Evolutionary conservation across 2,888 invertebrate genomes (phyloP).

Genomic region (Oscheius onirici): DNA sequence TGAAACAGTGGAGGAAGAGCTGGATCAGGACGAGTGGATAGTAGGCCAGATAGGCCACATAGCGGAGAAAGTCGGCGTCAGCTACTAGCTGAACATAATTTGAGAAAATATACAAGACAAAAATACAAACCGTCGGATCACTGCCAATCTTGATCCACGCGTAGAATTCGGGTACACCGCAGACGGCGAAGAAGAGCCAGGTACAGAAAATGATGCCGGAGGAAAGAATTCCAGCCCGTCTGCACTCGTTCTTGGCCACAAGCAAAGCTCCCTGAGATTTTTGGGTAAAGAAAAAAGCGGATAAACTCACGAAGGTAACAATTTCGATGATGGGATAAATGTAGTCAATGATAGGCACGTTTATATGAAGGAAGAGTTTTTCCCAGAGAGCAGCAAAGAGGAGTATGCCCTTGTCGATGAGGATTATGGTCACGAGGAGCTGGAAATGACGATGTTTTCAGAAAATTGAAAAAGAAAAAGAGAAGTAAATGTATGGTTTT

Average conservation of each 20-base stretch:
- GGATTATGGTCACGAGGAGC: conserved; percentile 46
- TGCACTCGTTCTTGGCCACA: conserved; percentile 74
- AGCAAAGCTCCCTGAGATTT: conserved; percentile 40
- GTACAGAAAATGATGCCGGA: conserved; percentile 90
- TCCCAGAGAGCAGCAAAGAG: conserved; percentile 60
- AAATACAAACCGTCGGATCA: conserved; percentile 48
- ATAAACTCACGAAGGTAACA: conserved; percentile 58
- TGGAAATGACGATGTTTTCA: conserved; percentile 38
- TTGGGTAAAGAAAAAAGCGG: too few relatives aligned
- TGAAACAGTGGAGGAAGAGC: conserved; percentile 61
- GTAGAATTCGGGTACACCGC: conserved; percentile 76
- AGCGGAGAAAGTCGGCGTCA: conserved; percentile 59
- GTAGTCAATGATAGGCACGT: conserved; percentile 57
- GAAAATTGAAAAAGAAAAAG: too few relatives aligned
- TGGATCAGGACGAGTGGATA: conserved; percentile 63
- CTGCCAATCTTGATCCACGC: conserved; percentile 63
- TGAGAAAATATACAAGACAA: neutral
- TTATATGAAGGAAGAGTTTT: conserved; percentile 42
- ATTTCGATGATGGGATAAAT: conserved; percentile 61
- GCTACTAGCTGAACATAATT: conserved; percentile 55
- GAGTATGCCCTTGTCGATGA: conserved; percentile 49
- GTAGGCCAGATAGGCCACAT: conserved; percentile 63
- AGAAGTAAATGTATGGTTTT: too few relatives aligned
- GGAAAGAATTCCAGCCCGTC: conserved; percentile 85
- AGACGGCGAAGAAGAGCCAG: conserved; percentile 84